These are phyloP conservation scores for Ennomos quercinarius DNA, from an alignment of 2,888 invertebrate species.

Conservation along the genomic window DNA sequence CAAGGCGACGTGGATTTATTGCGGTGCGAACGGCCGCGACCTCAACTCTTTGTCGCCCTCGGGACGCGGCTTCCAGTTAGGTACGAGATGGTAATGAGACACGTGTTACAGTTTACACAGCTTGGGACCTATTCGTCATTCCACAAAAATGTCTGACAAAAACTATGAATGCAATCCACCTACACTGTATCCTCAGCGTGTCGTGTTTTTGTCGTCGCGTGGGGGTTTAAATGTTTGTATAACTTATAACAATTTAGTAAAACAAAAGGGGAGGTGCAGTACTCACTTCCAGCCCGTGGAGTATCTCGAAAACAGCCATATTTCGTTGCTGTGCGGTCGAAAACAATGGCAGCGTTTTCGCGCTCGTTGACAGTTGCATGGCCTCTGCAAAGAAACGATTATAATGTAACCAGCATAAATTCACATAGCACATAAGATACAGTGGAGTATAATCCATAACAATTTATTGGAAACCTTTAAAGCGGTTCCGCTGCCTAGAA, in stretches of 20 bases:
- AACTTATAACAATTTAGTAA: constrained; percentile 34
- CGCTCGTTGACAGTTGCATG: constrained; percentile 96
- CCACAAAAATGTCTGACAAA: constrained; percentile 55
- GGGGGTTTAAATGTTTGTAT: constrained; percentile 42
- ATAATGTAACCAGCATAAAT: constrained; percentile 45
- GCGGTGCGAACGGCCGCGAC: constrained; percentile 41
- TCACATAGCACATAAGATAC: constrained; percentile 33
- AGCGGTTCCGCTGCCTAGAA: constrained; percentile 36
- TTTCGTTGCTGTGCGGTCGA: constrained; percentile 95
- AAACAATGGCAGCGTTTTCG: constrained; percentile 96
- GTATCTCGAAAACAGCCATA: constrained; percentile 99
- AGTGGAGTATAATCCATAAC: constrained; percentile 32
- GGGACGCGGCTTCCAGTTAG: constrained; percentile 40
- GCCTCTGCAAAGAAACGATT: constrained; percentile 88
- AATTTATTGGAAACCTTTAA: constrained; percentile 40
- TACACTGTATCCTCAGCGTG: constrained; percentile 44
- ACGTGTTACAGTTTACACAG: constrained; percentile 72
- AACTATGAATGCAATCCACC: constrained; percentile 57
- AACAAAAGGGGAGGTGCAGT: constrained; percentile 57
- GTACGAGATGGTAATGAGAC: constrained; percentile 58
- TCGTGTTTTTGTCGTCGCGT: constrained; percentile 47
- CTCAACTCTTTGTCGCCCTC: constrained; percentile 57
- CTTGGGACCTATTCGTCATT: constrained; percentile 51
- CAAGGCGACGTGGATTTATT: constrained; percentile 66
- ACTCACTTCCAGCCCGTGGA: constrained; percentile 97